Conservation (phyloP, 2,888 invertebrate genomes). For the Chalcis sispes region DNA sequence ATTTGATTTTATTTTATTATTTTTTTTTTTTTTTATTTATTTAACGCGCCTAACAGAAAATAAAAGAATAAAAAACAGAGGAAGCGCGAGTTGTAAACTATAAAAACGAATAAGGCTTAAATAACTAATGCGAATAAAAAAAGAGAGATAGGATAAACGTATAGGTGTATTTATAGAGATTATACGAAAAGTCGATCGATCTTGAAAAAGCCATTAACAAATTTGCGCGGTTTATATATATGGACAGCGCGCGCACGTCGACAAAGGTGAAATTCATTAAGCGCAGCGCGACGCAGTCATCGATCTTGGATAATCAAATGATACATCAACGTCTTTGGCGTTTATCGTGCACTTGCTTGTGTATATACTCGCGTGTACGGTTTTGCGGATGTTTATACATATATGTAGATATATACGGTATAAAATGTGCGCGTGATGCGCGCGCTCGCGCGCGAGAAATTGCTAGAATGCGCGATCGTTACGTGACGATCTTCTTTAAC, state of each 20-base stretch:
- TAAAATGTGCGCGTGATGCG: not conserved
- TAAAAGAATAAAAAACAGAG: not conserved
- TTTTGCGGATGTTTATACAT: too few species aligned
- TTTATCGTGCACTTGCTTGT: too few species aligned
- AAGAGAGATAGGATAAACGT: not conserved
- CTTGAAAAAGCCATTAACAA: slow-evolving; percentile 7
- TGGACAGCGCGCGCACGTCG: not conserved
- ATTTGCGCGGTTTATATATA: not conserved
- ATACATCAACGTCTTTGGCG: slow-evolving; percentile 19
- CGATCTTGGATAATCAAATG: slow-evolving; percentile 50
- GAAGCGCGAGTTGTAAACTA: too few species aligned
- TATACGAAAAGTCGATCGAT: not conserved
- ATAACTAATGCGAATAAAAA: not conserved
- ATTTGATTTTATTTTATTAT: too few species aligned
- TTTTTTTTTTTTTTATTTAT: too few species aligned
- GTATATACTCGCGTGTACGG: too few species aligned
- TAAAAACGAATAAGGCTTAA: too few species aligned
- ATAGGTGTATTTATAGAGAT: too few species aligned
- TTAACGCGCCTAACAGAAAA: slow-evolving; percentile 1
- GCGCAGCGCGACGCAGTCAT: slow-evolving; percentile 2
- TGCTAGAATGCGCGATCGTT: not conserved
- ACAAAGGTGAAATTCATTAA: slow-evolving; percentile 51
- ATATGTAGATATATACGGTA: too few species aligned
- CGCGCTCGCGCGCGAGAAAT: not conserved
- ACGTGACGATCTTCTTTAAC: too few species aligned